Evolutionary conservation across 2,113 vertebrate species (phyloP), one percentile per base, ranked within the genome.

Genomic region (Aphelocoma coerulescens): DNA sequence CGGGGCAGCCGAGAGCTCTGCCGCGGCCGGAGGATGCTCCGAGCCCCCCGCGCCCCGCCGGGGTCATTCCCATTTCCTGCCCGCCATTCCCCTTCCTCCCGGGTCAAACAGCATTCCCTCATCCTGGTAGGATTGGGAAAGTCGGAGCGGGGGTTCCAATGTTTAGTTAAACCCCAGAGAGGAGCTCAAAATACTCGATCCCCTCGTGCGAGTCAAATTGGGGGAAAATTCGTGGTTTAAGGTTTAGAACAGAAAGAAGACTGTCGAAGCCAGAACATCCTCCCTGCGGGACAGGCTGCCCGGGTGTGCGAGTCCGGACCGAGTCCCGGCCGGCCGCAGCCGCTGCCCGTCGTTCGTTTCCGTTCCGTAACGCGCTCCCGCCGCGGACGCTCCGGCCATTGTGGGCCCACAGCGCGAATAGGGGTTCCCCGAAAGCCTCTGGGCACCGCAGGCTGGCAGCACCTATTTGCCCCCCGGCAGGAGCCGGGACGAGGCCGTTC

Each of bases 41-140:
- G 69, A 74, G 67, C 39, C 24, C 91, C 75, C 61, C 27, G 54
- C 17, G 43, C 63, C 78, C 66, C 30, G 55, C 58, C 72, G 28
- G 65, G 93, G 89, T 76, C 91, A 54, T 57, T 79, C 91, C 26
- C 81, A 30, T 51, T 35, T 76, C 89, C 95, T 63, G 91, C 58
- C 84, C 54, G 73, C 41, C 26, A 7, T 48, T 61, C 54, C 66
- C 69, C 9, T 68, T 83, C 78, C 78, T 46, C 88, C 43, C 21
- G 52, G 49, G 35, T 33, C 66, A 67, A 71, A 13, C 69, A 3
- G 22, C 7, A 7, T 49, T 54, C 62, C 58, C 85, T 11, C 54
- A 26, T 13, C 79, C 67, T 9, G 46, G 6, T 1, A 52, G 44
- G 51, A 48, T 0, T 26, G n/a, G 58, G 22, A 41, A 33, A 48